Conservation (phyloP, 2,797 vertebrate species). For the Fistularia commersonii region DNA sequence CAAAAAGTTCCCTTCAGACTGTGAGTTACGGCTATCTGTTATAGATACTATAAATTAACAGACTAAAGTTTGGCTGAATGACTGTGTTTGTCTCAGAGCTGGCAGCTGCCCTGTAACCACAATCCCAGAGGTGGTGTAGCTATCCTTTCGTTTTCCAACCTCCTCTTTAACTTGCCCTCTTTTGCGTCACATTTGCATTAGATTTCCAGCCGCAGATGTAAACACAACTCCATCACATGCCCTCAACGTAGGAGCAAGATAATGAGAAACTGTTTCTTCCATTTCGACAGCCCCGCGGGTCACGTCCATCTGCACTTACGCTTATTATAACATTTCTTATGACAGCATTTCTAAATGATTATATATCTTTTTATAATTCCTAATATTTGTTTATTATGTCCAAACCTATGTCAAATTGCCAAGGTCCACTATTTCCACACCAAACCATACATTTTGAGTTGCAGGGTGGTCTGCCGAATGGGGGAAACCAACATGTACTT, state of each 20-base stretch:
- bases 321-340: not conserved
- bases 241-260: constrained; percentile 42
- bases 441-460: constrained; percentile 3
- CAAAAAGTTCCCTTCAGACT: constrained; percentile 16
- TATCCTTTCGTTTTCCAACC: constrained; percentile 73
- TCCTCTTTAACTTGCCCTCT: constrained; percentile 66
- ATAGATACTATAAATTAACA: constrained; percentile 71
- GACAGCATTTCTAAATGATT: constrained; percentile 4
- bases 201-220: constrained; percentile 66
- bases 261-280: constrained; percentile 51
- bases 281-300: constrained; percentile 21
- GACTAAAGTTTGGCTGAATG: constrained; percentile 68
- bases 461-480: not conserved
- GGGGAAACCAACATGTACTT: not conserved
- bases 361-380: not conserved
- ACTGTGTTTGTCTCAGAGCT: constrained; percentile 69
- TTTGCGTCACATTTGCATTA: constrained; percentile 75
- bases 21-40: constrained; percentile 45
- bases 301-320: constrained; percentile 11
- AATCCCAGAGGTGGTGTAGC: constrained; percentile 58
- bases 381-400: constrained; percentile 11
- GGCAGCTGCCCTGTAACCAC: constrained; percentile 63
- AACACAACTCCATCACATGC: constrained; percentile 56
- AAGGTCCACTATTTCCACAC: not conserved
- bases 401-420: not conserved